Conservation (phyloP, 2,113 vertebrate species). For the Uria aalge region DNA sequence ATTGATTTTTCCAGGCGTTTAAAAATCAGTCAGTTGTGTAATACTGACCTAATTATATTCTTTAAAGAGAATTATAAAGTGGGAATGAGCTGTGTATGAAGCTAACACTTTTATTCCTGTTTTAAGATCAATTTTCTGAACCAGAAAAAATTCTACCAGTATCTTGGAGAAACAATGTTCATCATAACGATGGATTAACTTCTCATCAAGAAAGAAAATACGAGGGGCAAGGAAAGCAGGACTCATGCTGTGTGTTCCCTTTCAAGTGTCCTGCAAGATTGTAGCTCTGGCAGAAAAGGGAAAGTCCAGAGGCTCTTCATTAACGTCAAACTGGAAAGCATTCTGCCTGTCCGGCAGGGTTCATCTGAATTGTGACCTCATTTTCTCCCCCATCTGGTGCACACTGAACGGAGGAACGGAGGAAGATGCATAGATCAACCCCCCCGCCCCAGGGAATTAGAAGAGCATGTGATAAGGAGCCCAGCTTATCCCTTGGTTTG, state of each 20-base stretch:
- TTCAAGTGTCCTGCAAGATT: background rate
- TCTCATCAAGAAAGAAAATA: background rate
- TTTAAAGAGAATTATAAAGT: background rate
- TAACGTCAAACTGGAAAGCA: background rate
- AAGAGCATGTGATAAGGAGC: background rate
- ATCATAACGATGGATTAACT: background rate
- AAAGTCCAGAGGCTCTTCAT: background rate
- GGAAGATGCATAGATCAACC: background rate
- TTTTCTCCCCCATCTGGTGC: background rate
- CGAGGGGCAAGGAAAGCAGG: background rate
- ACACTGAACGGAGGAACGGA: background rate
- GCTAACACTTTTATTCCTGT: background rate
- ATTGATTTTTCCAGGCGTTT: conserved; percentile 27
- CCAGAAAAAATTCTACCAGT: background rate
- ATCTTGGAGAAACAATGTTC: background rate
- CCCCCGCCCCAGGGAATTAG: background rate
- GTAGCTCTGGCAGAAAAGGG: background rate
- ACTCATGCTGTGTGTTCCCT: background rate
- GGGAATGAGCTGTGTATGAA: background rate
- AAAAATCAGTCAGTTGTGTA: conserved; percentile 10
- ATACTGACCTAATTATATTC: conserved; percentile 9
- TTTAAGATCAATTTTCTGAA: background rate
- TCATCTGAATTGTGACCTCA: background rate
- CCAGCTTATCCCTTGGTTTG: background rate
- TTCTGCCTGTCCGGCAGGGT: background rate